These are phyloP conservation scores for Heterodera schachtii DNA, from an alignment of 1,140 invertebrate species.

Conservation along the genomic window DNA sequence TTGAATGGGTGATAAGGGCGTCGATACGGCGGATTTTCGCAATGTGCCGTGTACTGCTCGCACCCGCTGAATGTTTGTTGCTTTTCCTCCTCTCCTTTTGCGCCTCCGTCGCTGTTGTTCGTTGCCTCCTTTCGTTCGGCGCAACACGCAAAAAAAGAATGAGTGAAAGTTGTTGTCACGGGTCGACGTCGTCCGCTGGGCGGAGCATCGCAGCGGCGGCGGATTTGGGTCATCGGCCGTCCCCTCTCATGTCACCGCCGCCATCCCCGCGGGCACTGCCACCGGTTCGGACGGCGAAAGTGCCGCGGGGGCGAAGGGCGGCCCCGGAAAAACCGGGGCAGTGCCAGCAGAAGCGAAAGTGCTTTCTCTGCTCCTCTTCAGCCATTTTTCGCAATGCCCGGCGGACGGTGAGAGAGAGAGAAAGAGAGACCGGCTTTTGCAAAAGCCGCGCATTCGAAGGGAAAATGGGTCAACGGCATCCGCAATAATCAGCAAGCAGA, in stretches of 20 bases:
- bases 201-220: neutral
- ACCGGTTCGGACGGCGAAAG: neutral
- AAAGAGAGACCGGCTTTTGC: conserved; percentile 18
- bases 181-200: too few relatives aligned
- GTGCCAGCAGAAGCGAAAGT: neutral
- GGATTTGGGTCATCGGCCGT: conserved; percentile 26
- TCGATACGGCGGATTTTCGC: too few relatives aligned
- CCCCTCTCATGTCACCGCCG: neutral
- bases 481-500: conserved; percentile 9
- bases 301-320: neutral
- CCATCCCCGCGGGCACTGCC: too few relatives aligned
- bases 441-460: neutral
- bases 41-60: too few relatives aligned
- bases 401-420: neutral
- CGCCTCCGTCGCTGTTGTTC: too few relatives aligned
- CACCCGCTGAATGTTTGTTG: too few relatives aligned
- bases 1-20: too few relatives aligned
- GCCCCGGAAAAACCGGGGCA: neutral
- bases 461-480: conserved; percentile 28
- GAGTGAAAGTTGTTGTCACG: neutral
- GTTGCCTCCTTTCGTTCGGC: neutral
- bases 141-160: neutral
- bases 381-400: conserved; percentile 26
- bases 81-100: neutral
- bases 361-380: conserved; percentile 1